Evolutionary conservation across 2,888 invertebrate genomes (phyloP).

Genomic region (Elegia similella): DNA sequence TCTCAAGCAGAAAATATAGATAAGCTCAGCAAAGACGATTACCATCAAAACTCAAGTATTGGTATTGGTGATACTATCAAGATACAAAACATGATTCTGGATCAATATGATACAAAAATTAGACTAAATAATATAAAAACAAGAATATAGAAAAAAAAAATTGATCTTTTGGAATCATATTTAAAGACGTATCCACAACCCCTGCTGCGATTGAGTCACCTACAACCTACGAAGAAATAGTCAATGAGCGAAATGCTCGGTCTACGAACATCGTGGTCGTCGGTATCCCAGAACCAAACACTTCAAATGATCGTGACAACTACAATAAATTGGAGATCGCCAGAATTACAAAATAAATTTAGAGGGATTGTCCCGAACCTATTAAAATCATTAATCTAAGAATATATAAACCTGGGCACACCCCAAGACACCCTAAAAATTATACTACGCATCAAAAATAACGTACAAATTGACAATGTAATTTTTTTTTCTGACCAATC

Average conservation of each 20-base stretch:
- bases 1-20: not conserved
- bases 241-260: not conserved
- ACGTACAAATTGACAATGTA: not conserved
- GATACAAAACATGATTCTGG: too few species aligned
- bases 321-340: not conserved
- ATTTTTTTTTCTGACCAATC: slow-evolving; percentile 20
- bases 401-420: not conserved
- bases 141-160: not conserved
- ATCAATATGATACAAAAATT: too few species aligned
- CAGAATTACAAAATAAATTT: not conserved
- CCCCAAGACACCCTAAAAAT: slow-evolving; percentile 6
- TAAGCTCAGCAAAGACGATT: too few species aligned
- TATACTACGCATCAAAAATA: slow-evolving; percentile 4
- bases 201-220: not conserved
- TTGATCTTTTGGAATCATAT: not conserved
- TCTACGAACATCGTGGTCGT: not conserved
- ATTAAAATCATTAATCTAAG: not conserved
- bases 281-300: not conserved
- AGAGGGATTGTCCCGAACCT: not conserved
- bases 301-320: not conserved
- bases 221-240: not conserved
- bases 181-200: not conserved
- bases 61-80: too few species aligned
- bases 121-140: too few species aligned
- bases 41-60: too few species aligned